These are phyloP conservation scores for Elysia crispata DNA, from an alignment of 2,888 invertebrate genomes.

Conservation along the genomic window DNA sequence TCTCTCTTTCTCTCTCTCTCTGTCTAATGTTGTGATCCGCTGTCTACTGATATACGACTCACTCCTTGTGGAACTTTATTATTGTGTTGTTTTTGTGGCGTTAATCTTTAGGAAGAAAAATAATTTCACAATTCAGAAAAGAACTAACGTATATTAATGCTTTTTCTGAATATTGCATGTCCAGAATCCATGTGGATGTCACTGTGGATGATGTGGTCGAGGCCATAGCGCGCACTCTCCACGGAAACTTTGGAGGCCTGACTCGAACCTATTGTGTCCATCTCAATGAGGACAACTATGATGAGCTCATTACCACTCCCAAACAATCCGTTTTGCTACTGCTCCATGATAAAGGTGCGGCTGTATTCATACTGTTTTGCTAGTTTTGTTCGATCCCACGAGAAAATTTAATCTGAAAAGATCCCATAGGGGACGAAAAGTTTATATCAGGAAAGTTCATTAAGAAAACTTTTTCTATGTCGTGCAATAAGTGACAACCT, in stretches of 20 bases:
- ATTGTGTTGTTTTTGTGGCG: not conserved
- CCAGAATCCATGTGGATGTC: slow-evolving; percentile 52
- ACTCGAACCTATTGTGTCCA: slow-evolving; percentile 52
- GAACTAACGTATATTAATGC: too few relatives aligned
- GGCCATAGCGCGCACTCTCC: slow-evolving; percentile 50
- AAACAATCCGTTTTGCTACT: slow-evolving; percentile 52
- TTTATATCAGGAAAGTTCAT: too few relatives aligned
- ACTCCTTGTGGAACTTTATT: not conserved
- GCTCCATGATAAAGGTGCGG: slow-evolving; percentile 52
- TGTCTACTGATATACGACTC: too few relatives aligned
- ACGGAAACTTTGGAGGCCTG: slow-evolving; percentile 54
- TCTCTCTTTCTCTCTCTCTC: too few relatives aligned
- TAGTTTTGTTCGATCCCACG: not conserved
- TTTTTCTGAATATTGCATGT: not conserved
- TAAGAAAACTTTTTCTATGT: too few relatives aligned
- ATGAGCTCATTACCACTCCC: slow-evolving; percentile 52
- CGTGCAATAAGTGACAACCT: too few relatives aligned
- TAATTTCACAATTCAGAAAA: too few relatives aligned
- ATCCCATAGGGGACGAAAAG: too few relatives aligned
- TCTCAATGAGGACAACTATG: slow-evolving; percentile 50
- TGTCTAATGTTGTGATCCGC: too few relatives aligned
- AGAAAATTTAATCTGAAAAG: too few relatives aligned
- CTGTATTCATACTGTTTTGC: too few relatives aligned
- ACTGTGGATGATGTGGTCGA: slow-evolving; percentile 56
- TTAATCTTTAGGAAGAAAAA: too few relatives aligned